These are phyloP conservation scores for Turritopsis rubra DNA, from an alignment of 30 jellyfish, hydroid and myxozoan genomes.

Conservation along the genomic window DNA sequence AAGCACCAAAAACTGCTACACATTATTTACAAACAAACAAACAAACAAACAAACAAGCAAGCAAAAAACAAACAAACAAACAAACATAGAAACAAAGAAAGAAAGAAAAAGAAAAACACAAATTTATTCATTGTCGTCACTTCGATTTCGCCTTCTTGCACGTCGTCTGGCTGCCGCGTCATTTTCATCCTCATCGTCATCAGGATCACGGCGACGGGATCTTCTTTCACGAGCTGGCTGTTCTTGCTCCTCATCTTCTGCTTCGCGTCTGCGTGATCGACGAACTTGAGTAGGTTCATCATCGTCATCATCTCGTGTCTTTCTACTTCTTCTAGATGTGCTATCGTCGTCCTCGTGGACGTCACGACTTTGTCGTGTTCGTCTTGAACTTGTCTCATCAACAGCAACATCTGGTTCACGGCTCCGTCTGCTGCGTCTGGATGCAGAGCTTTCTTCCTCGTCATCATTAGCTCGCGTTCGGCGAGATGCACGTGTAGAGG, in stretches of 20 bases:
- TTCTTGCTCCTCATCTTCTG: constrained; percentile 20
- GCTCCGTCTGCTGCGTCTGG: background rate
- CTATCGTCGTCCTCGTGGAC: background rate
- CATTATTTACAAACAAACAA: background rate
- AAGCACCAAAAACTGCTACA: background rate
- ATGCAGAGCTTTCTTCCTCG: background rate
- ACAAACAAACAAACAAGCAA: no score
- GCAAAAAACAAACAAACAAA: no score
- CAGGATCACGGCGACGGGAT: background rate
- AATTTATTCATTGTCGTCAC: background rate
- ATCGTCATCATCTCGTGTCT: constrained; percentile 21
- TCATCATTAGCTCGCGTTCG: background rate
- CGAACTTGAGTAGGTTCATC: background rate
- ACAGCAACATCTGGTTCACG: constrained; percentile 13
- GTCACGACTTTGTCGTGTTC: constrained; percentile 6
- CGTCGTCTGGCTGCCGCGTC: constrained; percentile 27
- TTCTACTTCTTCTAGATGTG: constrained; percentile 15
- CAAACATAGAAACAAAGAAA: background rate
- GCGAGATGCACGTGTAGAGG: constrained; percentile 2
- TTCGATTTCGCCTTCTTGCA: constrained; percentile 14
- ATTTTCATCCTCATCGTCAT: constrained; percentile 21
- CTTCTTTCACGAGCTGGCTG: background rate
- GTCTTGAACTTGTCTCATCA: constrained; percentile 16
- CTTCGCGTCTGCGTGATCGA: background rate
- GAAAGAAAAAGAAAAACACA: background rate